Conservation (phyloP, 2,888 invertebrate species). For the Lithophane socia region DNA sequence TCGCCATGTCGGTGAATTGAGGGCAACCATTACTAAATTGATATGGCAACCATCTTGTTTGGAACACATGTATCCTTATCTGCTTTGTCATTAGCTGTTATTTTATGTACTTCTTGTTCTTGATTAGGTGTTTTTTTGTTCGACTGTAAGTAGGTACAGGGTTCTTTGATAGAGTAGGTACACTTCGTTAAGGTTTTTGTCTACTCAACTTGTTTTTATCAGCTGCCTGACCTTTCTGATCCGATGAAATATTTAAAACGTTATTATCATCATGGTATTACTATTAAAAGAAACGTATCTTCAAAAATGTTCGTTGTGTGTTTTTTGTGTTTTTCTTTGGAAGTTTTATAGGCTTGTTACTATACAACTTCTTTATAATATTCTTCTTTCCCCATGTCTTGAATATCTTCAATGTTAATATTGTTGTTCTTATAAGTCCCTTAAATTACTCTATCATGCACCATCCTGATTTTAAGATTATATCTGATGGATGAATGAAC, state of each 20-base stretch:
- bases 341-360: background rate
- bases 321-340: background rate
- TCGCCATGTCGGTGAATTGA: slow-evolving; percentile 45
- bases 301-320: background rate
- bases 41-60: slow-evolving; percentile 48
- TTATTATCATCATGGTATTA: slow-evolving; percentile 28
- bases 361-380: background rate
- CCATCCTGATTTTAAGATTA: background rate
- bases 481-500: too few relatives aligned
- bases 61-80: slow-evolving; percentile 40
- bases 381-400: background rate
- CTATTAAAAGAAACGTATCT: slow-evolving; percentile 8
- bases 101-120: slow-evolving; percentile 33
- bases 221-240: slow-evolving; percentile 48
- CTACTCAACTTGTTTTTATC: slow-evolving; percentile 42
- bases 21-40: slow-evolving; percentile 43
- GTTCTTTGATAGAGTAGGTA: slow-evolving; percentile 10
- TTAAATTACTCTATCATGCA: background rate
- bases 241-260: slow-evolving; percentile 32
- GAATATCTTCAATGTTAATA: background rate
- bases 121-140: slow-evolving; percentile 39
- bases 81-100: slow-evolving; percentile 33
- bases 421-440: background rate
- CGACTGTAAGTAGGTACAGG: slow-evolving; percentile 17
- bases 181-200: slow-evolving; percentile 55